Percentiles rank a stretch among this genome's conserved stretches.
Conservation (phyloP, 1,140 invertebrate species). For the Dinothrombium tinctorium region DNA sequence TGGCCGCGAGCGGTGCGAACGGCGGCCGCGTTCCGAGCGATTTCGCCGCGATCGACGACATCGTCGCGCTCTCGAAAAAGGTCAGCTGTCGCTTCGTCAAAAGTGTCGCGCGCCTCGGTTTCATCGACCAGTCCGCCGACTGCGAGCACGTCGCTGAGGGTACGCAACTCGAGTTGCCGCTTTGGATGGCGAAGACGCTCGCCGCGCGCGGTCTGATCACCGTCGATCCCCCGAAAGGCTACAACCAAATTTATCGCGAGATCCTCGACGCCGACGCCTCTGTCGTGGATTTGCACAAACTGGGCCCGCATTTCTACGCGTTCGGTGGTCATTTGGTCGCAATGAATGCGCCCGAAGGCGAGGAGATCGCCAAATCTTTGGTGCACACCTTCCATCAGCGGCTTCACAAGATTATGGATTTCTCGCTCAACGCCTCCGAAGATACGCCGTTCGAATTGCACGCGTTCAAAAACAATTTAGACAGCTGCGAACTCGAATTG, state of each 20-base stretch:
- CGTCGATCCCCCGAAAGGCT: slow-evolving; percentile 44
- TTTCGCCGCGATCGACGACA: slow-evolving; percentile 34
- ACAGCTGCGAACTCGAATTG: slow-evolving; percentile 35
- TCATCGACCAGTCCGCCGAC: slow-evolving; percentile 37
- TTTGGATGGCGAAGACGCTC: slow-evolving; percentile 27
- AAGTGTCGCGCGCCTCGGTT: slow-evolving; percentile 39
- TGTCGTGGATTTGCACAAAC: slow-evolving; percentile 49
- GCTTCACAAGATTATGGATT: slow-evolving; percentile 8
- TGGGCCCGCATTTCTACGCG: slow-evolving; percentile 51
- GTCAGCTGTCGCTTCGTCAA: slow-evolving; percentile 42
- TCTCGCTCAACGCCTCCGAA: slow-evolving; percentile 3
- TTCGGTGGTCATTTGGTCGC: slow-evolving; percentile 40
- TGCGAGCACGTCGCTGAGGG: slow-evolving; percentile 36
- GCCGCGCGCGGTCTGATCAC: slow-evolving; percentile 29
- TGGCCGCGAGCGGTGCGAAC: too few species aligned
- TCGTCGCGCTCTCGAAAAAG: slow-evolving; percentile 45
- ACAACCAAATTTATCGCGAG: slow-evolving; percentile 49
- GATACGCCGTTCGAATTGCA: slow-evolving; percentile 12
- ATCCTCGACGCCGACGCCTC: slow-evolving; percentile 51
- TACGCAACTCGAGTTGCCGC: slow-evolving; percentile 41
- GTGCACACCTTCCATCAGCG: slow-evolving; percentile 9
- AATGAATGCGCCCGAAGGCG: slow-evolving; percentile 7
- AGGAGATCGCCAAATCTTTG: slow-evolving; percentile 7
- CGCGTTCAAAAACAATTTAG: slow-evolving; percentile 28
- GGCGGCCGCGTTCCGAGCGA: too few species aligned